Evolutionary conservation across 1,140 invertebrate genomes (phyloP), one percentile per base, ranked within the genome.

Genomic region (Notospermus geniculatus): DNA sequence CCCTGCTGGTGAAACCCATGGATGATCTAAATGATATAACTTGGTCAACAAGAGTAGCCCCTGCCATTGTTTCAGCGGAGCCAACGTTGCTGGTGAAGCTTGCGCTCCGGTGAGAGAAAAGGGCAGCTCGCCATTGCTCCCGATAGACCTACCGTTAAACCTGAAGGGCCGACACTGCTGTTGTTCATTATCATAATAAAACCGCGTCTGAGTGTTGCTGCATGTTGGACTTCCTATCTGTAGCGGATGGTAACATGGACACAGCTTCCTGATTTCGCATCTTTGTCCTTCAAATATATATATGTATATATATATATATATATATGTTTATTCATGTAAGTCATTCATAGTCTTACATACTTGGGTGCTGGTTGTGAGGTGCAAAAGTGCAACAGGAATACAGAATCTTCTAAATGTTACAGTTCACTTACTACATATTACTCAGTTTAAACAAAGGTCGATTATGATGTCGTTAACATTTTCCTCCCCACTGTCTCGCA

Each of bases 81-180:
- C n/a, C n/a, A n/a, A n/a, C n/a, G n/a, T n/a, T n/a, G n/a, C n/a
- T n/a, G n/a, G n/a, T n/a, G n/a, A n/a, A n/a, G n/a, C n/a, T n/a
- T n/a, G n/a, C n/a, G n/a, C n/a, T n/a, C n/a, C n/a, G n/a, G n/a
- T n/a, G n/a, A n/a, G n/a, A n/a, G n/a, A n/a, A n/a, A n/a, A n/a
- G n/a, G n/a, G n/a, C n/a, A n/a, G n/a, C n/a, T n/a, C n/a, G n/a
- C n/a, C n/a, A n/a, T n/a, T n/a, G n/a, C n/a, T n/a, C n/a, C n/a
- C n/a, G n/a, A n/a, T n/a, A n/a, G 56, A 1, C 52, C 45, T 66
- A 76, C 74, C 74, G 57, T 73, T 71, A 46, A 69, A 76, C 27
- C 69, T 76, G 32, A 79, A 79, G 25, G 68, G 65, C n/a, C 64
- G 63, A 65, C 77, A 79, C 57, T 72, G 59, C 61, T 74, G 69